Base-by-base conservation (phyloP, 2,888 invertebrate species). In the Mythimna loreyi region DNA sequence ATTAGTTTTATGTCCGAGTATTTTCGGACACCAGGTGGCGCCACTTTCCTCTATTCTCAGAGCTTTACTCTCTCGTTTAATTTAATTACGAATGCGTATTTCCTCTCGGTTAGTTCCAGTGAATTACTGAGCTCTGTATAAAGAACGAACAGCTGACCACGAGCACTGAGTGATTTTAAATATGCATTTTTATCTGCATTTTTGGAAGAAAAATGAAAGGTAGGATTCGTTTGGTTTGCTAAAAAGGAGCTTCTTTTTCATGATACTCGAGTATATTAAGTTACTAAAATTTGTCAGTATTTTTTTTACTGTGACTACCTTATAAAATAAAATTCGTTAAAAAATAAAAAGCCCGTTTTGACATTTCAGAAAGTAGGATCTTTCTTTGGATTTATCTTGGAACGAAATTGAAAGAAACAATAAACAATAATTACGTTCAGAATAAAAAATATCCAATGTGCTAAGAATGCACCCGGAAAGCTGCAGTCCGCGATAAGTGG, bases 21-120 rank as follows among this genome's bases (percentile, higher is more conserved):
- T 23, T 55, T 36, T 65, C 79, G 62, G 65, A 69, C 75, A 60
- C 80, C 78, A 79, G 80, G 75, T 78, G 77, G 79, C 74, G 68
- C 60, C 9, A 75, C 62, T 75, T 75, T 57, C 59, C 75, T 59
- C 63, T 61, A 60, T 75, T 63, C 75, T 69, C 65, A 66, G 61
- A 66, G 56, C 70, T 75, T 78, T 70, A 66, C 50, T 63, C 50
- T 70, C 75, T 49, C 53, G 56, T 79, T 78, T 63, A 75, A 78
- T 79, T 78, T 75, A 56, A 78, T 78, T 79, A 79, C 53, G 52
- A 78, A 79, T 75, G 77, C 80, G 75, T 70, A 66, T 70, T 78
- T 78, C 75, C 77, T 79, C 63, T 57, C 45, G 50, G 66, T 75
- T 78, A 70, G 80, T 78, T 79, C 56, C 56, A 67, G 75, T 60